phyloP scores from a whole-genome alignment of 2,888 invertebrate species.

The Drosophila pseudotalamancana region DNA sequence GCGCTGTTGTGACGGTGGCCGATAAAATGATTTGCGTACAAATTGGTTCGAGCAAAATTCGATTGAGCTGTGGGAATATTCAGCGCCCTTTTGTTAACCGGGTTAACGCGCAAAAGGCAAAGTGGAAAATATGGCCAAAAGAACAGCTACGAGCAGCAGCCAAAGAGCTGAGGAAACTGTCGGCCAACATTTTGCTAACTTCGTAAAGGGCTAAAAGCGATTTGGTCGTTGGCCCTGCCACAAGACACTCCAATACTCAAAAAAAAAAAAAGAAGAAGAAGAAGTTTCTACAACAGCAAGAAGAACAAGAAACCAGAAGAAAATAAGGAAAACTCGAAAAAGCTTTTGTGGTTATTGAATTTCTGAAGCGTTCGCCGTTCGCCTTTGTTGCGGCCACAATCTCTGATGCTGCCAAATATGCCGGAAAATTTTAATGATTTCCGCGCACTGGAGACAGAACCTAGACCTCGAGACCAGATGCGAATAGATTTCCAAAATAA shows the following conservation, averaged over 20 bases:
- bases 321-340: slow-evolving; percentile 36
- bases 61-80: slow-evolving; percentile 80
- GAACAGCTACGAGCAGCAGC: slow-evolving; percentile 38
- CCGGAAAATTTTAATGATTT: slow-evolving; percentile 76
- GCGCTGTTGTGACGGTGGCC: slow-evolving; percentile 45
- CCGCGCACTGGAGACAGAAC: slow-evolving; percentile 43
- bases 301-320: no score
- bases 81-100: slow-evolving; percentile 74
- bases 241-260: slow-evolving; percentile 34
- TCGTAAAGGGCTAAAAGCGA: slow-evolving; percentile 60
- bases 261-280: slow-evolving; percentile 17
- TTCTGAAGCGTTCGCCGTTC: slow-evolving; percentile 42
- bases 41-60: slow-evolving; percentile 80
- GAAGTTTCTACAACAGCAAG: slow-evolving; percentile 26
- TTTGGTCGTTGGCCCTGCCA: slow-evolving; percentile 38
- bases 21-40: slow-evolving; percentile 82
- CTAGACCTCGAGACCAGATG: neutral
- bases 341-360: slow-evolving; percentile 69
- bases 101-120: slow-evolving; percentile 60
- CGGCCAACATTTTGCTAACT: slow-evolving; percentile 50
- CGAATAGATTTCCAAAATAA: slow-evolving; percentile 28
- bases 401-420: slow-evolving; percentile 62
- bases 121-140: slow-evolving; percentile 60
- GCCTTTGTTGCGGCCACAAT: slow-evolving; percentile 31
- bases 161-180: slow-evolving; percentile 19